Evolutionary conservation across 2,797 vertebrate genomes (phyloP), one percentile per base, ranked within the genome.

Genomic region (Antrozous pallidus): DNA sequence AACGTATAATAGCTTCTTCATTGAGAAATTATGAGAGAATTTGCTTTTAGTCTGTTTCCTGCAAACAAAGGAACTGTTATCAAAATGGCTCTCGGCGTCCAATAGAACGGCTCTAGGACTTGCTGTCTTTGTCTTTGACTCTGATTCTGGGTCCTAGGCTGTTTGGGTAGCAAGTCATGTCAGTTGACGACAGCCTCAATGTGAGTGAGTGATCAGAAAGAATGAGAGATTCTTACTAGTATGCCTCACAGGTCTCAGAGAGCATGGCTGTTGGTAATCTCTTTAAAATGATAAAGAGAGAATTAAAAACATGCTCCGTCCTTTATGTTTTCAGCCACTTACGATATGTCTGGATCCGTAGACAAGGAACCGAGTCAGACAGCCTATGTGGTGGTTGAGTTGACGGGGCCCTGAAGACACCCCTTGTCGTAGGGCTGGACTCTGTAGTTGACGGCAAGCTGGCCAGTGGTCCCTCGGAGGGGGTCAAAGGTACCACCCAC

Each of bases 61-160:
- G 31, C 47, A 85, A 78, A 73, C 20, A 89, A 84, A 93, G 47
- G 26, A 90, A 56, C 47, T 73, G 51, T 20, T 87, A 81, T 87
- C 9, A 70, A 71, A 94, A 71, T 69, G n/a, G n/a, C 49, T 93
- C 58, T 80, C 91, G 17, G 18, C 67, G 69, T 28, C 26, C 51
- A 85, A 78, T 49, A 79, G 70, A 63, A 81, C 36, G 17, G 9
- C 42, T 82, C 14, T 82, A 88, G 22, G 49, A 87, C 85, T 67
- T 92, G 14, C 36, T 71, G 0, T 28, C n/a, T 28, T 84, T 69
- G 49, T 2, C 38, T 67, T 88, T 81, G 49, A 10, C 5, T 18
- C 49, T 61, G 20, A 40, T 17, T 77, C 26, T 12, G 24, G 67
- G n/a, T 87, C 7, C 54, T 45, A 54, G 51, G 28, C 56, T 77